Conservation (phyloP, 2,113 vertebrate species). For the Oxyruncus cristatus region DNA sequence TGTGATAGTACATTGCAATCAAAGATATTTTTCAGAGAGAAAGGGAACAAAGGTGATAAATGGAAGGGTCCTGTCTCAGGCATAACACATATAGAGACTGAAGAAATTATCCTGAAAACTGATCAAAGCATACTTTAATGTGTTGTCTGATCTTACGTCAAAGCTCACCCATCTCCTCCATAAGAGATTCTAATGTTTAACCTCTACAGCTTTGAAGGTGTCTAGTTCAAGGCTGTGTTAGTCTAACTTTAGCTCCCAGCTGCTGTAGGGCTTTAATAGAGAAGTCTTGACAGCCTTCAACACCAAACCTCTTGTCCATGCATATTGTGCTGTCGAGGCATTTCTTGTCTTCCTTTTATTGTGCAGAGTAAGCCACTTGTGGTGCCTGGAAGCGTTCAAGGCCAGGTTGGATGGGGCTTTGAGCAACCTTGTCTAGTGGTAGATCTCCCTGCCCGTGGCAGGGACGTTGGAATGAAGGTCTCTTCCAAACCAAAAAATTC, state of each 20-base stretch:
- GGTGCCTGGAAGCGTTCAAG: background rate
- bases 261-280: background rate
- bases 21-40: background rate
- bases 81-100: background rate
- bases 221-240: background rate
- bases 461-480: background rate
- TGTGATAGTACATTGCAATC: background rate
- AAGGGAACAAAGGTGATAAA: background rate
- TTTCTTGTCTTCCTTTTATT: background rate
- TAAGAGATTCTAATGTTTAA: background rate
- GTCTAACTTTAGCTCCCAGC: background rate
- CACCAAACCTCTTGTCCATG: background rate
- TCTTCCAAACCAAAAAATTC: background rate
- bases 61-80: background rate
- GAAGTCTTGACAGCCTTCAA: background rate
- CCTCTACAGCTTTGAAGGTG: background rate
- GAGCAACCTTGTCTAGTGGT: background rate
- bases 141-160: background rate
- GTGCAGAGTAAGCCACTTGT: background rate
- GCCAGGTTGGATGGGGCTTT: background rate
- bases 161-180: background rate
- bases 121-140: background rate
- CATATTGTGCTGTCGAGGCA: background rate
- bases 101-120: background rate
- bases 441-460: background rate